These are phyloP conservation scores for Nomada goodeniana DNA, from an alignment of 2,888 invertebrate species.

Conservation along the genomic window DNA sequence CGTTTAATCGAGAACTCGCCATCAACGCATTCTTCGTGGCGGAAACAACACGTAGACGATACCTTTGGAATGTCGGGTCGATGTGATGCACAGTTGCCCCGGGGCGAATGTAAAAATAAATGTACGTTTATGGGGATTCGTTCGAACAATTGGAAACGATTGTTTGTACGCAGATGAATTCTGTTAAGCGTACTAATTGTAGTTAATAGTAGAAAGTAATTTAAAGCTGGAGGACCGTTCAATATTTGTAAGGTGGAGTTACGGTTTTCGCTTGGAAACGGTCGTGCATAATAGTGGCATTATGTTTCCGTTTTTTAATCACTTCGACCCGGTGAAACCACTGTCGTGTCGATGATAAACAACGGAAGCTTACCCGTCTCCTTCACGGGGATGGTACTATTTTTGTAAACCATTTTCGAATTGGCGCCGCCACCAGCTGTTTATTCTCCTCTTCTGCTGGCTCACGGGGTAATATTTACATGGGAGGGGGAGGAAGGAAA, in stretches of 20 bases:
- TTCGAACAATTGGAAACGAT: no score
- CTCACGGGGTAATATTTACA: slow-evolving; percentile 47
- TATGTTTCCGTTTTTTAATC: no score
- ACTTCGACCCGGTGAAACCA: background rate
- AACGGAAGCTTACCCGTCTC: background rate
- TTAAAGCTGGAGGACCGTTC: no score
- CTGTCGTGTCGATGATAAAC: background rate
- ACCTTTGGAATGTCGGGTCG: background rate
- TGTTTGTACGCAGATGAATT: no score
- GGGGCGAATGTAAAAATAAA: no score
- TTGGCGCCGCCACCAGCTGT: slow-evolving; percentile 5
- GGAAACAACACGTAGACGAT: background rate
- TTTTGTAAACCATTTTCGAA: slow-evolving; percentile 35
- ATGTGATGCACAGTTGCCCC: background rate
- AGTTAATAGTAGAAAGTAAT: no score
- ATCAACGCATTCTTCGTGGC: slow-evolving; percentile 36
- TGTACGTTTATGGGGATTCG: no score
- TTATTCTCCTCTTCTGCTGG: slow-evolving; percentile 34
- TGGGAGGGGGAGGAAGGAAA: slow-evolving; percentile 3
- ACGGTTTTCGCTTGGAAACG: no score
- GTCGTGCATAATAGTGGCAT: no score
- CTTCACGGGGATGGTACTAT: background rate
- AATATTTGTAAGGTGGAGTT: no score
- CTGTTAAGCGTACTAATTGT: no score
- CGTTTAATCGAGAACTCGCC: slow-evolving; percentile 57